Evolutionary conservation across 2,113 vertebrate species (phyloP).

Genomic region (Morone saxatilis): DNA sequence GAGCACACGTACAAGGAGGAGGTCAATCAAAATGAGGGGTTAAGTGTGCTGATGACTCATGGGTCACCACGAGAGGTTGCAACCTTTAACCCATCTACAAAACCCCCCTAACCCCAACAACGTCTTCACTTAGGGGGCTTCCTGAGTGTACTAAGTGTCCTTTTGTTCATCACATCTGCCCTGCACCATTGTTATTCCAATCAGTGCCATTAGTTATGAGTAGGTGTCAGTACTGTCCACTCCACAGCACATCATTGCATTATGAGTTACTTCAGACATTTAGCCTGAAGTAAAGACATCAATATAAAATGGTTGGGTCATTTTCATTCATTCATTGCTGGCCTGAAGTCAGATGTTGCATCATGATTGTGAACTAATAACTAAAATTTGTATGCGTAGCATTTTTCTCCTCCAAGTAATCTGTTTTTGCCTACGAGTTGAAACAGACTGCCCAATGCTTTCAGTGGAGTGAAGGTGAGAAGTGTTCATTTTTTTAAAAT

Average conservation of each 20-base stretch:
- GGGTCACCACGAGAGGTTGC: slow-evolving; percentile 70
- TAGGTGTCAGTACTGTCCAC: slow-evolving; percentile 7
- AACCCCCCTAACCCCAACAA: slow-evolving; percentile 9
- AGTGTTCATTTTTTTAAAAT: neutral
- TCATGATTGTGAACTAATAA: slow-evolving; percentile 29
- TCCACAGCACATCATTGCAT: neutral
- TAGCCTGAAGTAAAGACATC: neutral
- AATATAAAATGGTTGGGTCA: slow-evolving; percentile 3
- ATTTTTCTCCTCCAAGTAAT: slow-evolving; percentile 3
- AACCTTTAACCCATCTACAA: slow-evolving; percentile 72
- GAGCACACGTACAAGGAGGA: slow-evolving; percentile 56
- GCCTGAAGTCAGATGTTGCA: slow-evolving; percentile 36
- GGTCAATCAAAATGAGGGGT: slow-evolving; percentile 80
- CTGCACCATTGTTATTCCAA: slow-evolving; percentile 73
- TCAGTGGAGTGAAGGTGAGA: neutral
- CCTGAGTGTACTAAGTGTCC: slow-evolving; percentile 20
- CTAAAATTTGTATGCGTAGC: neutral
- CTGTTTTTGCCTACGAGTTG: neutral
- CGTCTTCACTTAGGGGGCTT: slow-evolving; percentile 25
- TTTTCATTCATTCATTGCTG: slow-evolving; percentile 13
- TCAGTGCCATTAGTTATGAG: slow-evolving; percentile 50
- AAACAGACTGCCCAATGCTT: neutral
- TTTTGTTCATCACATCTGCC: slow-evolving; percentile 78
- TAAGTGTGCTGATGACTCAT: slow-evolving; percentile 79
- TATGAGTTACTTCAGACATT: neutral